A percentile compares a stretch with the other conserved stretches of the same genome.
phyloP scores from a whole-genome alignment of 1,140 invertebrate species.

The Cataglyphis hispanica region DNA sequence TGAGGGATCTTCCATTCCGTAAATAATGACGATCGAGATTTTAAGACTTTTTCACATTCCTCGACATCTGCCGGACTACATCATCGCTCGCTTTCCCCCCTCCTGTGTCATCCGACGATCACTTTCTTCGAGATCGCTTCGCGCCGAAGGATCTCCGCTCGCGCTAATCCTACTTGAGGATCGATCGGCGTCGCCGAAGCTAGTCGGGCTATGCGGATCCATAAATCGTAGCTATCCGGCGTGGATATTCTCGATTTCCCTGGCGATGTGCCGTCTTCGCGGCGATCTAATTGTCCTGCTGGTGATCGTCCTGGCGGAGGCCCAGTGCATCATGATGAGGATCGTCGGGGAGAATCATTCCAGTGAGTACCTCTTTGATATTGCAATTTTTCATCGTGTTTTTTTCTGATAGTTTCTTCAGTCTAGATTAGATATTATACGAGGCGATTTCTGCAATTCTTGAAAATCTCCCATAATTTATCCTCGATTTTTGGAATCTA shows the following conservation, averaged over 20 bases:
- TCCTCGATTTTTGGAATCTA: neutral
- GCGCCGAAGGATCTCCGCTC: conserved; percentile 52
- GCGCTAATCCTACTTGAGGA: conserved; percentile 64
- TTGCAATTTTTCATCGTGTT: neutral
- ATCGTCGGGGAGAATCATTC: conserved; percentile 75
- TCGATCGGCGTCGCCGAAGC: conserved; percentile 41
- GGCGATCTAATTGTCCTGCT: conserved; percentile 73
- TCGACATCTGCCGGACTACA: conserved; percentile 56
- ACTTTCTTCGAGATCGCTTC: conserved; percentile 72
- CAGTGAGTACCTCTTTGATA: conserved; percentile 73
- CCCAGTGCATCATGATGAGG: conserved; percentile 74
- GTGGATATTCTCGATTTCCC: conserved; percentile 27
- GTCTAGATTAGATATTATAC: too few species aligned
- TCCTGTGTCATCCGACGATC: conserved; percentile 60
- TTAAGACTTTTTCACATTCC: conserved; percentile 51
- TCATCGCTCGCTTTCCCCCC: conserved; percentile 67
- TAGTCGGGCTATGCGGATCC: conserved; percentile 48
- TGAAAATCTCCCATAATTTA: neutral
- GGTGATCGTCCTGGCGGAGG: conserved; percentile 72
- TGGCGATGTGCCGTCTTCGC: conserved; percentile 74
- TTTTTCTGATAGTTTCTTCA: too few species aligned
- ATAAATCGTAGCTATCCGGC: conserved; percentile 41
- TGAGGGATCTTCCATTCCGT: conserved; percentile 49
- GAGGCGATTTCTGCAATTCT: neutral
- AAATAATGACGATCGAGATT: conserved; percentile 31